Conservation (phyloP, 2,113 vertebrate species). For the Clarias macrocephalus region DNA sequence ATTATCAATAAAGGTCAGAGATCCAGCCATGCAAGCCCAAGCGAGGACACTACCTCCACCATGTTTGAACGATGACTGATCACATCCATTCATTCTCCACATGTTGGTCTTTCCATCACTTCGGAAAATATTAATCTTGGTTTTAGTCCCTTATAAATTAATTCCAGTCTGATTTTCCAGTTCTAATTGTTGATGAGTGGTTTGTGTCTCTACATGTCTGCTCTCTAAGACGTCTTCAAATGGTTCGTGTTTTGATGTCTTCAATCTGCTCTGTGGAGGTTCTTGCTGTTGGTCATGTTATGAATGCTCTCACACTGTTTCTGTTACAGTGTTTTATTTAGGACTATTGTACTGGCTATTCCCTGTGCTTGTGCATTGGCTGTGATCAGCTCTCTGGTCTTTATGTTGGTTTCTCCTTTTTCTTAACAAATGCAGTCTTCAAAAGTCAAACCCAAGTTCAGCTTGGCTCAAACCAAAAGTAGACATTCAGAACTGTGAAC, state of each 20-base stretch:
- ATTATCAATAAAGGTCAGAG: background rate
- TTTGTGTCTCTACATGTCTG: background rate
- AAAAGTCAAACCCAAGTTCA: background rate
- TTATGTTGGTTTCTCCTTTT: background rate
- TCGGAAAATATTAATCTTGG: background rate
- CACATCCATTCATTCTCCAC: background rate
- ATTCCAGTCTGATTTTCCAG: background rate
- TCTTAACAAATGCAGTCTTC: background rate
- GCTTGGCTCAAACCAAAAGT: background rate
- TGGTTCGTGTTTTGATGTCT: background rate
- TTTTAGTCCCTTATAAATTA: background rate
- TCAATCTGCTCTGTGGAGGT: too few relatives aligned
- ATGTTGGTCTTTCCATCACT: background rate
- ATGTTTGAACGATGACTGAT: background rate
- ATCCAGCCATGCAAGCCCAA: background rate
- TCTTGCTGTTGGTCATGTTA: background rate
- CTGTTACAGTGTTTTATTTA: too few relatives aligned
- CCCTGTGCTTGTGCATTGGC: too few relatives aligned
- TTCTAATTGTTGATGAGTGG: background rate
- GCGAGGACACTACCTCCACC: background rate
- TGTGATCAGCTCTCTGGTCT: background rate
- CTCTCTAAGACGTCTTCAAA: background rate
- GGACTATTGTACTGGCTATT: too few relatives aligned
- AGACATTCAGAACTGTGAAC: background rate
- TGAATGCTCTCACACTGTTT: background rate